Evolutionary conservation across 2,888 invertebrate species (phyloP).

Genomic region (Euzetes globulus): DNA sequence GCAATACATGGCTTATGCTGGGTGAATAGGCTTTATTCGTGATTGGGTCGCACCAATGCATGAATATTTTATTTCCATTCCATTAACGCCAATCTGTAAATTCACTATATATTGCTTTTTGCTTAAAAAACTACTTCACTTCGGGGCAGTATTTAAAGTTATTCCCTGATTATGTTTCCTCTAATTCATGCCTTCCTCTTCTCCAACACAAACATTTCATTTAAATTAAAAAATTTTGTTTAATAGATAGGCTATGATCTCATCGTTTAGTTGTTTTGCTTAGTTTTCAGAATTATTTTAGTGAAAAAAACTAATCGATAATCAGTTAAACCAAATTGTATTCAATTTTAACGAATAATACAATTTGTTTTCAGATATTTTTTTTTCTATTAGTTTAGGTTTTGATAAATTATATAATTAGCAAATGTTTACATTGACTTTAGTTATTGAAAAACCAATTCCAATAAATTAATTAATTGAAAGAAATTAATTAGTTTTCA

Average conservation of each 20-base stretch:
- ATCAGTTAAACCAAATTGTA: no score
- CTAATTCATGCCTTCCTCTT: neutral
- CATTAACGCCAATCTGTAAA: constrained; percentile 26
- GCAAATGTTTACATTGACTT: no score
- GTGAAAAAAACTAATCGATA: no score
- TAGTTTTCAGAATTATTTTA: neutral
- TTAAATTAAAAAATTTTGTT: neutral
- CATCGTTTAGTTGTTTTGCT: neutral
- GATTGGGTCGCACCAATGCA: constrained; percentile 5
- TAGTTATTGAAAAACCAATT: no score
- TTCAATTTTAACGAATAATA: no score
- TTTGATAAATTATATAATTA: no score
- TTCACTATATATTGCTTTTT: constrained; percentile 10
- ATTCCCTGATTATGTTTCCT: neutral
- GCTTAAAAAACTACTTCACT: neutral
- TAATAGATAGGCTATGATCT: neutral
- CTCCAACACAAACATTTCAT: neutral
- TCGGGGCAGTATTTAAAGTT: neutral
- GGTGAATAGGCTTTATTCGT: neutral
- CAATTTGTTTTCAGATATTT: no score
- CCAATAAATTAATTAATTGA: no score
- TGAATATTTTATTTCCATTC: constrained; percentile 30
- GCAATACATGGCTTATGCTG: neutral
- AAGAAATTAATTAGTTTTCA: no score
- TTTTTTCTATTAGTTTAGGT: no score